These are phyloP conservation scores for Vulpes ferrilata DNA, from an alignment of 2,113 vertebrate species.

Conservation along the genomic window DNA sequence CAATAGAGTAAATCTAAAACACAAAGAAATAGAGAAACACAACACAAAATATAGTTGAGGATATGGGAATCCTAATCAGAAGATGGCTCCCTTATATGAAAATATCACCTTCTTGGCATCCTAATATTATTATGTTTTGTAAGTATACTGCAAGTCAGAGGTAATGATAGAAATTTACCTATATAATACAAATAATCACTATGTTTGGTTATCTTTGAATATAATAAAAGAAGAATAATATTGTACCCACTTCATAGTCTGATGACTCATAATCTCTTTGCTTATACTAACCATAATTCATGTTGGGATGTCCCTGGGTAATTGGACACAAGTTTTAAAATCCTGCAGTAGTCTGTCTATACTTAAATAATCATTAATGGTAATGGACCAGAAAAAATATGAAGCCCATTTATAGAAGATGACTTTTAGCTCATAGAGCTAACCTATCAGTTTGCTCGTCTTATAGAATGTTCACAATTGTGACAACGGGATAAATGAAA, in stretches of 20 bases:
- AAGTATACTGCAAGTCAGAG: background rate
- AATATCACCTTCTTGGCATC: background rate
- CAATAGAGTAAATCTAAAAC: background rate
- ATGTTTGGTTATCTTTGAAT: background rate
- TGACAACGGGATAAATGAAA: constrained; percentile 43
- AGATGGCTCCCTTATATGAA: background rate
- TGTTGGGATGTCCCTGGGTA: background rate
- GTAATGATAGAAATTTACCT: background rate
- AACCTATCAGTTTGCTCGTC: background rate
- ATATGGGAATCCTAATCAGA: background rate
- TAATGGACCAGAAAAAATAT: background rate
- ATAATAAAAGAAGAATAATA: constrained; percentile 30
- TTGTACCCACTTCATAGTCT: background rate
- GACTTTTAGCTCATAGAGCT: background rate
- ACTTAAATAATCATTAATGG: background rate
- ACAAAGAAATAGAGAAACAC: background rate
- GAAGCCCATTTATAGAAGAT: background rate
- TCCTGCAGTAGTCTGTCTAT: background rate
- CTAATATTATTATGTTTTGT: background rate
- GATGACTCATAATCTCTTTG: background rate
- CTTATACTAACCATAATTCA: constrained; percentile 6
- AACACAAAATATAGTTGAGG: background rate
- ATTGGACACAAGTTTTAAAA: constrained; percentile 35
- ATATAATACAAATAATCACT: constrained; percentile 11
- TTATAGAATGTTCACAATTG: constrained; percentile 15